These are phyloP conservation scores for Sebastes schlegelii DNA, from an alignment of 2,113 vertebrate genomes.

Conservation along the genomic window DNA sequence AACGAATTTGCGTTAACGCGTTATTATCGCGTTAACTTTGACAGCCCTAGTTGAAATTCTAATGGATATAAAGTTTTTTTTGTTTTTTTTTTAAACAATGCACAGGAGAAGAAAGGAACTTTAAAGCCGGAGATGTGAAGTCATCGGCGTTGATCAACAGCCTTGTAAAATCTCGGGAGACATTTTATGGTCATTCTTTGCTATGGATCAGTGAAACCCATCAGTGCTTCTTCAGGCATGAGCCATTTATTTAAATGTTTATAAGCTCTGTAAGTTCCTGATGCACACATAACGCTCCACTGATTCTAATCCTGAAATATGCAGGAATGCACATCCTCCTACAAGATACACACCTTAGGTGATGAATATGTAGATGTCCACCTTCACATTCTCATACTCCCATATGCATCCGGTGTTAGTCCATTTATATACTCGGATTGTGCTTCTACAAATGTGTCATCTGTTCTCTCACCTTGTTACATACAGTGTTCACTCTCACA, in stretches of 20 bases:
- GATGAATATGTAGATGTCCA: constrained; percentile 49
- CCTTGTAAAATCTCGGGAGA: constrained; percentile 31
- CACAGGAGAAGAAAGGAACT: constrained; percentile 2
- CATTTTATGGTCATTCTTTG: constrained; percentile 55
- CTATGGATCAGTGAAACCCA: constrained; percentile 61
- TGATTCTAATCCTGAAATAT: constrained; percentile 46
- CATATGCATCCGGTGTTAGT: not conserved
- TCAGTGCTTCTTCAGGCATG: constrained; percentile 58
- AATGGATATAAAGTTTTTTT: not conserved
- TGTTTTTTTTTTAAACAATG: constrained; percentile 14
- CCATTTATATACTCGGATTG: not conserved
- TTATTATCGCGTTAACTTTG: too few relatives aligned
- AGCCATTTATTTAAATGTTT: constrained; percentile 61
- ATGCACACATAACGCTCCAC: constrained; percentile 34
- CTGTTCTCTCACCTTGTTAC: not conserved
- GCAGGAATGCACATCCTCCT: constrained; percentile 17
- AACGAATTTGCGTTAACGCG: too few relatives aligned
- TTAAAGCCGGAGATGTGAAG: constrained; percentile 30
- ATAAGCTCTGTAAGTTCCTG: constrained; percentile 47
- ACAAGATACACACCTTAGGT: constrained; percentile 16
- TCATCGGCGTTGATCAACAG: constrained; percentile 50
- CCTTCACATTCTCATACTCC: constrained; percentile 14
- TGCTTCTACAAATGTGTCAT: not conserved
- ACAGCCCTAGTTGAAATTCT: not conserved
- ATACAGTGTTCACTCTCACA: not conserved